A percentile compares a stretch with the other conserved stretches of the same genome.
These are phyloP conservation scores for Meloidogyne exigua DNA, from an alignment of 1,140 invertebrate species.

Conservation along the genomic window DNA sequence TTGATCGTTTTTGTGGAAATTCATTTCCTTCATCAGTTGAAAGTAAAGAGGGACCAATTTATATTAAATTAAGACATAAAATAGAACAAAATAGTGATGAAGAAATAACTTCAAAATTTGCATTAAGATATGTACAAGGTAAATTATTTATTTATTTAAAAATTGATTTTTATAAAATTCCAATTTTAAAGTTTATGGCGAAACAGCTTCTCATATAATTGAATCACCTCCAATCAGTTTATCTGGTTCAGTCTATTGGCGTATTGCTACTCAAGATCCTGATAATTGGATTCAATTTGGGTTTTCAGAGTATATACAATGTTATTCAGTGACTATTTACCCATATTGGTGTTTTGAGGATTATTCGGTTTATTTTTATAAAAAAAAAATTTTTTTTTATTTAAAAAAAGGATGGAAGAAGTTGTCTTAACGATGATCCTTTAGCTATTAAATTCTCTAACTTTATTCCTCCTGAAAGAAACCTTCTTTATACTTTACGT, in stretches of 20 bases:
- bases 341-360: slow-evolving; percentile 17
- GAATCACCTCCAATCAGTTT: slow-evolving; percentile 15
- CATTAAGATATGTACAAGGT: slow-evolving; percentile 11
- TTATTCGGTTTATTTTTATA: no score
- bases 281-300: slow-evolving; percentile 31
- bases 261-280: slow-evolving; percentile 24
- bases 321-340: not conserved
- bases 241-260: slow-evolving; percentile 3
- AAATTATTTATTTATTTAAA: not conserved
- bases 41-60: slow-evolving; percentile 35
- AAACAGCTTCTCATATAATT: slow-evolving; percentile 33
- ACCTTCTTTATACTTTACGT: slow-evolving; percentile 8
- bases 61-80: slow-evolving; percentile 36
- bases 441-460: slow-evolving; percentile 7
- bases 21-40: slow-evolving; percentile 8
- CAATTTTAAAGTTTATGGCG: slow-evolving; percentile 32
- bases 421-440: not conserved
- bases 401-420: not conserved
- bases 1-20: slow-evolving; percentile 47
- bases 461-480: slow-evolving; percentile 8
- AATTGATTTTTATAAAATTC: not conserved
- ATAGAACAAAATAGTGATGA: not conserved
- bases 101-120: not conserved
- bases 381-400: not conserved
- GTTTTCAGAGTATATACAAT: slow-evolving; percentile 20